Base-by-base conservation (phyloP, 2,888 invertebrate species). In the Tachina fera region DNA sequence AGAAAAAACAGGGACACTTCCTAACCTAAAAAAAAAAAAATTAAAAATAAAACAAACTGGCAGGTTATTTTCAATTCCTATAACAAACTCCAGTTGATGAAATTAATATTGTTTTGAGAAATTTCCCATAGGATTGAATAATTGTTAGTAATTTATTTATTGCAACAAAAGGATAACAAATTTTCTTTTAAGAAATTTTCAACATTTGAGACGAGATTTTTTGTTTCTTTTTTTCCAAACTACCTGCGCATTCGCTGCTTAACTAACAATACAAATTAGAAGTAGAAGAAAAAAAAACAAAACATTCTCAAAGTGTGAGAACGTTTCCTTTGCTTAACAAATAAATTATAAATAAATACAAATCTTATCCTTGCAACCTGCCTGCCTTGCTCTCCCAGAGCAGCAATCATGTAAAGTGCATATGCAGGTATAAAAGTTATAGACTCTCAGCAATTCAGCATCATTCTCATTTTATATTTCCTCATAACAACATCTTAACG, bases 361-460 rank as follows among this genome's bases (percentile, higher is more conserved):
- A 82, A 83, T 83, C 72, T 60, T 83, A 83, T 83, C 83, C 83
- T 83, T 78, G 68, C 67, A 83, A 83, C 83, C 83, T 83, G 77
- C 67, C 19, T 81, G 77, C 67, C 19, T 81, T 71, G 14, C 71
- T 77, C 72, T 72, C 77, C 14, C 56, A 43, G 41, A 83, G 76
- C 45, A 6, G 76, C 43, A 4, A 31, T 2, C 31, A 16, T n/a
- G 22, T 19, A 19, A 14, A 61, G 1, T 13, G 67, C 58, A 53
- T 13, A 22, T 3, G 3, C 3, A 8, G 45, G n/a, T 83, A 86
- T 86, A 86, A 83, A 86, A 86, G 76, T 11, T 72, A 8, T 22
- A 49, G 49, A 14, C 79, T 83, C 86, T 80, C 83, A 71, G 39
- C 4, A 22, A 13, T 51, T 68, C 71, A 83, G 83, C 83, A 86